phyloP scores from a whole-genome alignment of 2,113 vertebrate species.

The Passer montanus region DNA sequence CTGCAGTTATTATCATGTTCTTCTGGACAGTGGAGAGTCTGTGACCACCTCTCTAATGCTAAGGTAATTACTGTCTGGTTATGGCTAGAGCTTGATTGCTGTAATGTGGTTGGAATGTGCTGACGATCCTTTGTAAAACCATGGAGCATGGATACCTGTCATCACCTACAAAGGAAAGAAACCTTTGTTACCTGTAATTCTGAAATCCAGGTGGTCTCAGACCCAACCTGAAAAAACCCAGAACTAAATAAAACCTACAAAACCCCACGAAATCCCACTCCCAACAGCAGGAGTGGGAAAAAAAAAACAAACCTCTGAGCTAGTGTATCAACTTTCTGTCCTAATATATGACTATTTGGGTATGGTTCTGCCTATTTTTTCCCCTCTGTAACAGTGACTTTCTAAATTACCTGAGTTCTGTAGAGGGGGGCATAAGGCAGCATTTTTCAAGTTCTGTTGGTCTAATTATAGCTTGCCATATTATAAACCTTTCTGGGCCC shows the following conservation, averaged over 20 bases:
- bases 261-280: background rate
- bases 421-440: background rate
- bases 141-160: background rate
- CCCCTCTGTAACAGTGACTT: background rate
- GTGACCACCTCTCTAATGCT: background rate
- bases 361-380: background rate
- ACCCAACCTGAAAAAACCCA: background rate
- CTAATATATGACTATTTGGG: background rate
- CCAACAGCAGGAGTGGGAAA: background rate
- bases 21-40: background rate
- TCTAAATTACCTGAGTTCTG: background rate
- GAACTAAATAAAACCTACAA: background rate
- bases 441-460: background rate
- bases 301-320: background rate
- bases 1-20: background rate
- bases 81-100: background rate
- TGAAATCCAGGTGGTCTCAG: background rate
- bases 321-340: background rate
- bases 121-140: background rate
- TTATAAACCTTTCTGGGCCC: background rate
- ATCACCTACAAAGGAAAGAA: background rate
- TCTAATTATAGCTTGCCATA: background rate
- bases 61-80: background rate
- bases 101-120: background rate
- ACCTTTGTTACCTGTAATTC: background rate